A percentile compares a stretch with the other conserved stretches of the same genome.
Conservation (phyloP, 2,888 invertebrate genomes). For the Drosophila paucipuncta region DNA sequence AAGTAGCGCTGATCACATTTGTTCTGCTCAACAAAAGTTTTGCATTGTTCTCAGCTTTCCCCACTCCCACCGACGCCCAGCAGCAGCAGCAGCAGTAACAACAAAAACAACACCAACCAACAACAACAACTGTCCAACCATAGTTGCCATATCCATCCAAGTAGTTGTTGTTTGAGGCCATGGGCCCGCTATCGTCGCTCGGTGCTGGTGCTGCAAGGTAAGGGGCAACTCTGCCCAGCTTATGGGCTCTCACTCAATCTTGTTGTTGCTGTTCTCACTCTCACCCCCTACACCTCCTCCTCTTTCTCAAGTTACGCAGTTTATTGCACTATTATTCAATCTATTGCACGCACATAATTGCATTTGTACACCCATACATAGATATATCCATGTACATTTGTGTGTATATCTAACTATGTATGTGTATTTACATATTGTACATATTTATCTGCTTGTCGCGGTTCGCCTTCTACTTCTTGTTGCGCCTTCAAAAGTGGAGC, state of each 20-base stretch:
- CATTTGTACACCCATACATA: constrained; percentile 7
- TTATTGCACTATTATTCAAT: constrained; percentile 56
- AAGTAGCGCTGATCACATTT: constrained; percentile 44
- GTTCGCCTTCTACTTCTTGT: constrained; percentile 20
- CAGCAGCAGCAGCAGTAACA: constrained; percentile 30
- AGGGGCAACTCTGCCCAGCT: constrained; percentile 44
- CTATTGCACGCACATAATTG: constrained; percentile 37
- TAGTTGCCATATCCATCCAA: constrained; percentile 40
- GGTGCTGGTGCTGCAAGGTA: constrained; percentile 51
- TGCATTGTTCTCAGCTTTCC: constrained; percentile 57
- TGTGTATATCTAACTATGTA: constrained; percentile 5
- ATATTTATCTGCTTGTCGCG: constrained; percentile 18
- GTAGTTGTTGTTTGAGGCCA: constrained; percentile 39
- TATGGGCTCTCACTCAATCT: constrained; percentile 29
- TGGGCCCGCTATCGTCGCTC: constrained; percentile 42
- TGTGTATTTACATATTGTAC: constrained; percentile 12
- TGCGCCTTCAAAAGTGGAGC: constrained; percentile 48
- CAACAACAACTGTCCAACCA: constrained; percentile 27
- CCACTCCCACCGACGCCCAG: constrained; percentile 56
- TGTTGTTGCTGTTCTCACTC: constrained; percentile 31
- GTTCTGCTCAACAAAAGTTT: constrained; percentile 59
- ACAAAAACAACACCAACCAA: constrained; percentile 20
- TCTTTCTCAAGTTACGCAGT: constrained; percentile 28
- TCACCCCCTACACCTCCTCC: not conserved
- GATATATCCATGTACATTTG: not conserved